Evolutionary conservation across 2,113 vertebrate genomes (phyloP).

Genomic region (Chelonoidis abingdonii): DNA sequence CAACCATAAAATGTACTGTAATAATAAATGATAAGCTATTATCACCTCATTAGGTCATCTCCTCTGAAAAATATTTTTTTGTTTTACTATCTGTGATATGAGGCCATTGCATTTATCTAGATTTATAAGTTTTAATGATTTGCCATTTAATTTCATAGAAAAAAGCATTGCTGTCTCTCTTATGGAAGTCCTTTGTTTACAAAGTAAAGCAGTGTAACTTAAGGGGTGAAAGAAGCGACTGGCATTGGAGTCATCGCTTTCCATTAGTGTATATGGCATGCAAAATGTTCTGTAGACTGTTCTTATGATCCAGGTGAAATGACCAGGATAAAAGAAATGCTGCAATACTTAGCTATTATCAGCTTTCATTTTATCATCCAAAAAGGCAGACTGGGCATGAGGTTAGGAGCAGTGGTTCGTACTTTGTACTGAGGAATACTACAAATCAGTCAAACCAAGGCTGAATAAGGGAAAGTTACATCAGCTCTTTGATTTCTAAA

Average conservation of each 20-base stretch:
- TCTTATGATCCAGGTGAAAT: accelerated
- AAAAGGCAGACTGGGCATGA: not conserved
- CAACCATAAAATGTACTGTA: not conserved
- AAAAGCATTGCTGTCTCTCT: not conserved
- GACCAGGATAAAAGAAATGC: not conserved
- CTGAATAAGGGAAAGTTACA: not conserved
- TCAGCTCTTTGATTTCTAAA: not conserved
- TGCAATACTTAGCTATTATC: not conserved
- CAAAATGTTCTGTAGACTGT: not conserved
- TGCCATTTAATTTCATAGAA: not conserved
- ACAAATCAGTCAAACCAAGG: not conserved
- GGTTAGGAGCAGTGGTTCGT: not conserved
- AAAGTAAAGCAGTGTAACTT: accelerated
- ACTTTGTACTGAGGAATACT: not conserved
- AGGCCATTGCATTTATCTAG: not conserved
- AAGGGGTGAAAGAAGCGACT: not conserved
- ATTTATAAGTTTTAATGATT: not conserved
- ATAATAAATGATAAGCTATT: not conserved
- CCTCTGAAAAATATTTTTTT: not conserved
- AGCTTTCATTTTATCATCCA: not conserved
- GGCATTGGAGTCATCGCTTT: not conserved
- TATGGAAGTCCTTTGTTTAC: accelerated
- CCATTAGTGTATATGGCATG: not conserved
- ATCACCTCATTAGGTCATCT: not conserved
- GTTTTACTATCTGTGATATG: not conserved